These are phyloP conservation scores for Mesembrinibis cayennensis DNA, from an alignment of 2,113 vertebrate species.

Conservation along the genomic window DNA sequence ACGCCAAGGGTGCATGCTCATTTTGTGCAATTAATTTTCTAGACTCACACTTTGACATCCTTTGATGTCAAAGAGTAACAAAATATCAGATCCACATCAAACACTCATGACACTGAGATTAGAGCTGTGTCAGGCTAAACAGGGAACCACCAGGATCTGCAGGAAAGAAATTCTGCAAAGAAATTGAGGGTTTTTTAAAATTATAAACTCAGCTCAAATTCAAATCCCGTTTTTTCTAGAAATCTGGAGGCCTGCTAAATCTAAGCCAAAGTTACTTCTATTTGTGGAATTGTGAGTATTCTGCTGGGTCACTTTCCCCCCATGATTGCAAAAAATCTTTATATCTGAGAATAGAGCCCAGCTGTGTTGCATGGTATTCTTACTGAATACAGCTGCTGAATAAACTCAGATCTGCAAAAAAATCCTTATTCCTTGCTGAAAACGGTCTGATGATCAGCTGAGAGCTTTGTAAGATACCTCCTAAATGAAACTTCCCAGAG, in stretches of 20 bases:
- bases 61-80: not conserved
- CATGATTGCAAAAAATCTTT: not conserved
- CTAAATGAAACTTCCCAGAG: not conserved
- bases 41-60: not conserved
- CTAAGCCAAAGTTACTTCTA: not conserved
- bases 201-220: not conserved
- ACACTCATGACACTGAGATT: not conserved
- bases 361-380: not conserved
- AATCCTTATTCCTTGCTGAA: not conserved
- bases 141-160: not conserved
- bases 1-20: not conserved
- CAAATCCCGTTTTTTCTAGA: not conserved
- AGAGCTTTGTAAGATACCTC: not conserved
- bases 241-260: not conserved
- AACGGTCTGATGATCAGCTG: not conserved
- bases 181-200: fast-evolving
- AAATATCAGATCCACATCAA: not conserved
- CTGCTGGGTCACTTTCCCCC: not conserved
- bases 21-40: not conserved
- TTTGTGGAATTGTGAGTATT: not conserved
- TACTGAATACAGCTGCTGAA: not conserved
- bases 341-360: not conserved
- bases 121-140: not conserved
- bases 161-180: not conserved
- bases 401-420: not conserved